Conservation (phyloP, 2,888 invertebrate genomes). For the Laothoe populi region DNA sequence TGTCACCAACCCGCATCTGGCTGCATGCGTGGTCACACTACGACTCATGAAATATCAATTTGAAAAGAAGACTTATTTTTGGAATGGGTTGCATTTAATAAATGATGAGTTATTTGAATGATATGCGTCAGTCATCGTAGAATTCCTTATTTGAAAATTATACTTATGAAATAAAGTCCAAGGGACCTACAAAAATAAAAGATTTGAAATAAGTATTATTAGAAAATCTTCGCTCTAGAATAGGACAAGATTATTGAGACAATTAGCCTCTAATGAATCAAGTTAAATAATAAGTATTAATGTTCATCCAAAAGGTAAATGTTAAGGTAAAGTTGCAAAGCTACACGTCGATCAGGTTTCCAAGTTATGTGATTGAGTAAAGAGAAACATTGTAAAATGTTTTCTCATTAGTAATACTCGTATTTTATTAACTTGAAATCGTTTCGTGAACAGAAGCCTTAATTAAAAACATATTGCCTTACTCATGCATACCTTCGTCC, state of each 20-base stretch:
- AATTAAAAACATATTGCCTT: slow-evolving; percentile 11
- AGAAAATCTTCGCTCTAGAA: background rate
- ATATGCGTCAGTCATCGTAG: too few species aligned
- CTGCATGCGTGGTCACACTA: slow-evolving; percentile 3
- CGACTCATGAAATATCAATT: background rate
- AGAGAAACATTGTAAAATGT: slow-evolving; percentile 12
- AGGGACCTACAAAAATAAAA: too few species aligned
- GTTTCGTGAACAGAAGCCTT: background rate
- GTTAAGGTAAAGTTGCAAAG: slow-evolving; percentile 3
- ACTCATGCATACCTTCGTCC: background rate
- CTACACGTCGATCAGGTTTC: slow-evolving; percentile 13
- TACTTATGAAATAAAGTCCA: background rate
- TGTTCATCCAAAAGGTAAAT: background rate
- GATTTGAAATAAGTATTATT: too few species aligned
- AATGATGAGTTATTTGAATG: too few species aligned
- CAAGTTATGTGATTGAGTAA: slow-evolving; percentile 13
- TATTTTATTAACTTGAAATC: slow-evolving; percentile 5
- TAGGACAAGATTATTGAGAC: background rate
- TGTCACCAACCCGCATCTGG: slow-evolving; percentile 17
- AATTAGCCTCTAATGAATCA: background rate
- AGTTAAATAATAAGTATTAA: background rate
- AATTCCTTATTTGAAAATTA: too few species aligned
- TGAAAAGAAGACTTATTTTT: slow-evolving; percentile 5
- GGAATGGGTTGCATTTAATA: background rate
- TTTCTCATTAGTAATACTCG: slow-evolving; percentile 18